Evolutionary conservation across 2,888 invertebrate genomes (phyloP), one percentile per base, ranked within the genome.

Genomic region (Ptychoptera albimana): DNA sequence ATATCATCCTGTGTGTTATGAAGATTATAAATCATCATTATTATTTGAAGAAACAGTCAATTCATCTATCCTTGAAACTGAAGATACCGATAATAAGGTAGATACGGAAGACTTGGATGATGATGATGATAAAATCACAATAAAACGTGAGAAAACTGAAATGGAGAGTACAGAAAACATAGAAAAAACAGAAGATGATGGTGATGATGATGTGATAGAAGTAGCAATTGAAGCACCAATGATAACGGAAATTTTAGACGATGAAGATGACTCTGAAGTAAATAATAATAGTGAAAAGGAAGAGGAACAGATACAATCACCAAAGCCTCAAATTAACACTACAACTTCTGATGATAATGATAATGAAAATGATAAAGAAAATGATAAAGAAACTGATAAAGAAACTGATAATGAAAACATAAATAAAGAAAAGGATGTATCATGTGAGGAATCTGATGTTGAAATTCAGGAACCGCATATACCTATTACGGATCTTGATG

Each of bases 1-100:
- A 53, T 94, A 88, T 61, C 93, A 94, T 69, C 92, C 93, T 0
- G 64, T 85, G 31, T 94, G 94, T 64, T 81, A 82, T 53, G 86
- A 91, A 50, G 93, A 93, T 58, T 79, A 79, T 57, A 82, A 82
- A 75, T 82, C 82, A 57, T 54, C 58, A 12, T 9, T 30, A 1
- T 23, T 23, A 23, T 23, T 23, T 23, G 23, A 23, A 23, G 23
- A 23, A 23, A 23, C 23, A 5, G 23, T 7, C 3, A 23, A 23
- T 7, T 5, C 23, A 5, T 23, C 23, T 23, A 7, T 7, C 3
- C 23, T 23, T 23, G 35, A 29, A 37, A 50, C 0, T 6, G 16
- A 37, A 37, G 37, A 14, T 16, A 13, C 12, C 8, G 16, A 16
- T 37, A 37, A 37, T 15, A 37, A 15, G 8, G 13, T 13, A 5